Percentiles rank a stretch among this genome's conserved stretches.
phyloP scores from a whole-genome alignment of 1,140 invertebrate genomes.

The Zaprionus africanus region DNA sequence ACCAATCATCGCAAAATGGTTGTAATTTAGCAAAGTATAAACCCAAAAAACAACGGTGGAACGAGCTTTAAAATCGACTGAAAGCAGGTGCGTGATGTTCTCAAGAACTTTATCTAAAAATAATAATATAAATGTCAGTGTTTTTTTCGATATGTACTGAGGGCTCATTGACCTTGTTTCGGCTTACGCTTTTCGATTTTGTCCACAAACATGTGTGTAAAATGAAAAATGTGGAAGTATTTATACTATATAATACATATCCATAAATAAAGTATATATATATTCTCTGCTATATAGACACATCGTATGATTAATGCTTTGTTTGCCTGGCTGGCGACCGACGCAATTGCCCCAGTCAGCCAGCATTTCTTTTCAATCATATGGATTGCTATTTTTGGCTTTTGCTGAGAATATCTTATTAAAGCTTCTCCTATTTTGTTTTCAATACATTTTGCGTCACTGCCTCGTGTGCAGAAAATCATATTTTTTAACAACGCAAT shows the following conservation, averaged over 20 bases:
- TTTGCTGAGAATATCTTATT: constrained; percentile 27
- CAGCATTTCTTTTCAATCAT: constrained; percentile 38
- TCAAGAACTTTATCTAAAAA: constrained; percentile 7
- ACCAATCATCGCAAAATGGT: constrained; percentile 39
- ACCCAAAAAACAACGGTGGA: constrained; percentile 16
- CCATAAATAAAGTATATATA: constrained; percentile 7
- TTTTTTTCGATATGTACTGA: neutral
- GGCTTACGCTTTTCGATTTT: constrained; percentile 1
- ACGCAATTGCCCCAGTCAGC: constrained; percentile 4
- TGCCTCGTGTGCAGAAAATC: constrained; percentile 17
- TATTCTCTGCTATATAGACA: constrained; percentile 27
- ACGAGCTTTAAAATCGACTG: constrained; percentile 19
- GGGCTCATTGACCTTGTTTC: constrained; percentile 38
- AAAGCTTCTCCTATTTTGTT: constrained; percentile 14
- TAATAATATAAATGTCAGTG: constrained; percentile 18
- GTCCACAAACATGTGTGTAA: constrained; percentile 17
- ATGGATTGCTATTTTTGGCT: constrained; percentile 34
- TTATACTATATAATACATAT: constrained; percentile 16
- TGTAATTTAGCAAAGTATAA: constrained; percentile 38
- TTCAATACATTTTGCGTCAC: constrained; percentile 45
- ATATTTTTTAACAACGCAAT: constrained; percentile 29
- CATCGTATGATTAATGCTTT: constrained; percentile 38
- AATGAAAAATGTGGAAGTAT: constrained; percentile 2
- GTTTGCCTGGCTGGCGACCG: constrained; percentile 8
- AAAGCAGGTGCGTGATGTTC: constrained; percentile 24